These are phyloP conservation scores for Agrilus planipennis DNA, from an alignment of 1,140 invertebrate genomes.

Conservation along the genomic window DNA sequence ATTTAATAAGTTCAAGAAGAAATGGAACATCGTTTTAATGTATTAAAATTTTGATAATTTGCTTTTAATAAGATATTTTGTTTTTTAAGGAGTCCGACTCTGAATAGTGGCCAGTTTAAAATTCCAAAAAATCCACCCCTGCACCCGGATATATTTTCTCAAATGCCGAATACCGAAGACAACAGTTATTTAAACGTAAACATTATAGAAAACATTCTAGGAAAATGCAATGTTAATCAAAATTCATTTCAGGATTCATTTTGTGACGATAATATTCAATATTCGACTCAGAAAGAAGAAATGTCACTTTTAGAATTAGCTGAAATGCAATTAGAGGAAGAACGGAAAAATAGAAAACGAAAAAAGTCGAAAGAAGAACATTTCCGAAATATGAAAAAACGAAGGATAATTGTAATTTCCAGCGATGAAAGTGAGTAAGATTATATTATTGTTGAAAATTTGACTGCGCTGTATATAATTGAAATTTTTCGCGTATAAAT, in stretches of 20 bases:
- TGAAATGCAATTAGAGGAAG: slow-evolving; percentile 20
- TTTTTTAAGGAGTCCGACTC: slow-evolving; percentile 18
- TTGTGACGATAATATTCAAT: slow-evolving; percentile 19
- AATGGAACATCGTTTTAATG: background rate
- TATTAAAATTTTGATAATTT: background rate
- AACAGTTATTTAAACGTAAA: slow-evolving; percentile 25
- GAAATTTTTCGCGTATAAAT: too few relatives aligned
- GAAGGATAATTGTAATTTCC: background rate
- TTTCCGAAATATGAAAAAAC: background rate
- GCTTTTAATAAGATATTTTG: slow-evolving; percentile 5
- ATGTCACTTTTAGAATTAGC: slow-evolving; percentile 24
- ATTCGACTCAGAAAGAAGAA: slow-evolving; percentile 7
- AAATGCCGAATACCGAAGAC: slow-evolving; percentile 14
- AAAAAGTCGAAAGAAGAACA: background rate
- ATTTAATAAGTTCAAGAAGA: background rate
- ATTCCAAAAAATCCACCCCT: slow-evolving; percentile 9
- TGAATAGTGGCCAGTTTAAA: slow-evolving; percentile 15
- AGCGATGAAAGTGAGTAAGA: slow-evolving; percentile 10
- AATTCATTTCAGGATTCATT: slow-evolving; percentile 27
- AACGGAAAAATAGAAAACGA: slow-evolving; percentile 12
- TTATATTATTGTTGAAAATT: slow-evolving; percentile 1
- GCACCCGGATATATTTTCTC: slow-evolving; percentile 19
- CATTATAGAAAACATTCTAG: slow-evolving; percentile 1
- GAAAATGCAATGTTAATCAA: background rate
- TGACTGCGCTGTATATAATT: too few relatives aligned